Percentiles rank a stretch among this genome's conserved stretches.
phyloP scores from a whole-genome alignment of 2,797 vertebrate genomes.

The Tapirus indicus region DNA sequence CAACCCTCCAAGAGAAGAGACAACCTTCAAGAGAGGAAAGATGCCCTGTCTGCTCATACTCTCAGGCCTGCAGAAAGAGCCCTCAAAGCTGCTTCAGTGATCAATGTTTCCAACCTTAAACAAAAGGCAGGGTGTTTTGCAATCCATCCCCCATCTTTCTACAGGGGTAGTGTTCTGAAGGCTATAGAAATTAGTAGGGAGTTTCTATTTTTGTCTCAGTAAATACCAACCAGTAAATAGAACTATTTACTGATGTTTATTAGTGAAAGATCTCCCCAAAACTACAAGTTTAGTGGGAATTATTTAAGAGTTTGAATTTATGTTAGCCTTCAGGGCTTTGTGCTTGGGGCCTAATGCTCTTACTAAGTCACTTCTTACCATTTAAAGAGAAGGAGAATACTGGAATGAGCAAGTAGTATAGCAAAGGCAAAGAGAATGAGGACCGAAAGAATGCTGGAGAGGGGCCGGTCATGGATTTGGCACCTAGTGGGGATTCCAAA shows the following conservation, averaged over 20 bases:
- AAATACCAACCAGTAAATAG: not conserved
- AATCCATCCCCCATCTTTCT: not conserved
- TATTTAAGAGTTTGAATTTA: constrained; percentile 8
- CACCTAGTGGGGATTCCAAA: not conserved
- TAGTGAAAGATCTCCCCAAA: not conserved
- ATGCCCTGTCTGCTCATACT: not conserved
- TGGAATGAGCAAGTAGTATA: not conserved
- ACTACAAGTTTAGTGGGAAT: not conserved
- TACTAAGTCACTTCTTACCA: not conserved
- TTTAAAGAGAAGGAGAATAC: not conserved
- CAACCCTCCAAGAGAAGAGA: not conserved
- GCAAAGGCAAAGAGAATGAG: not conserved
- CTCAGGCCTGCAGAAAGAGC: not conserved
- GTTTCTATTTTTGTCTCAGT: not conserved
- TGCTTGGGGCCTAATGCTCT: not conserved
- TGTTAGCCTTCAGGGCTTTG: not conserved
- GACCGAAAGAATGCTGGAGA: not conserved
- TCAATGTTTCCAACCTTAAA: not conserved
- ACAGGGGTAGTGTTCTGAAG: not conserved
- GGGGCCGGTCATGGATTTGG: not conserved
- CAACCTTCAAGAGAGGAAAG: not conserved
- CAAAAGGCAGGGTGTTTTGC: not conserved
- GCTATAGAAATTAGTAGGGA: not conserved
- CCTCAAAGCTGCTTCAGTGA: not conserved
- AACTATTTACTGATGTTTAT: not conserved